Base-by-base conservation (phyloP, 2,888 invertebrate genomes). In the Caenorhabditis virilis region DNA sequence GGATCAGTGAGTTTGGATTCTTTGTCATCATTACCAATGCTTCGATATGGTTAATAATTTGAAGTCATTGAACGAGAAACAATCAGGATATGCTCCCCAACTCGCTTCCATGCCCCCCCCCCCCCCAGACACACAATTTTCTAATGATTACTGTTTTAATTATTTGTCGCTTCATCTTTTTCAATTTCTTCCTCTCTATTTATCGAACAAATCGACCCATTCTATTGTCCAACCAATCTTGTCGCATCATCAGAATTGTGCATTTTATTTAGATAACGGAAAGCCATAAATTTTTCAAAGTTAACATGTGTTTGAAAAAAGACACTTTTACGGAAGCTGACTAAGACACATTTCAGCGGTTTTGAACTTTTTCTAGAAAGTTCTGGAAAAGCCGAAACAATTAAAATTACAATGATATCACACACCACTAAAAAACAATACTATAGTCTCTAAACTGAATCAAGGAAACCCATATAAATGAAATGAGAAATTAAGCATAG, bases 41-140 rank as follows among this genome's bases (percentile, higher is more conserved):
- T 72, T 38, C 59, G 72, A 46, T 72, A 69, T 53, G 72, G 72
- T 57, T 72, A 58, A 66, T 39, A 25, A 30, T 39, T 6, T 6
- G 13, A 30, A 30, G 13, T 16, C 30, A 16, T 16, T 25, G 22
- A 35, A 45, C 13, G 22, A 45, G 45, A 42, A 22, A 16, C 13
- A 15, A 20, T 11, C 13, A 13, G 13, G 5, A 51, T 41, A 23
- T 47, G 47, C 47, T 11, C 25, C 13, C 36, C n/a, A 48, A 23
- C 25, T 39, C 39, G 49, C 48, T 20, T 38, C 27, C 50, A 16
- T 38, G 20, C 15, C 25, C 23, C 20, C 16, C 35, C 9, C 39
- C 38, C 41, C 18, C 5, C 49, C 38, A 41, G 9, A n/a, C n/a
- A n/a, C n/a, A n/a, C n/a, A n/a, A n/a, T 35, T 9, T 22, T 35